A percentile compares a stretch with the other conserved stretches of the same genome.
phyloP scores from a whole-genome alignment of 1,140 invertebrate genomes.

The Bombyx mandarina region DNA sequence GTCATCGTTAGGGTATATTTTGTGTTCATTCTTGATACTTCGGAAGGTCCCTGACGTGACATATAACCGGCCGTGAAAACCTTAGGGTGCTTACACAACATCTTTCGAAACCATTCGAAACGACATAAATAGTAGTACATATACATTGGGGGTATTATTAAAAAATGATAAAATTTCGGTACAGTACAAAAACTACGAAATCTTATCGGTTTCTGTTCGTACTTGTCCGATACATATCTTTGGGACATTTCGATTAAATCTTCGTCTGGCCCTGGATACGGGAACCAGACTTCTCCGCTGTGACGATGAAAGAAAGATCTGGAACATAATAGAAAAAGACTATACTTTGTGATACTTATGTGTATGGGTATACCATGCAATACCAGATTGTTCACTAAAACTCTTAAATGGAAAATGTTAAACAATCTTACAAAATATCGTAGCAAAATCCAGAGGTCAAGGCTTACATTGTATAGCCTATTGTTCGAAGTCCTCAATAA shows the following conservation, averaged over 20 bases:
- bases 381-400: too few species aligned
- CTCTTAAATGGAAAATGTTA: too few species aligned
- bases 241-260: slow-evolving; percentile 85
- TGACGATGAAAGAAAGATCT: slow-evolving; percentile 76
- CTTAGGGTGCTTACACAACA: slow-evolving; percentile 76
- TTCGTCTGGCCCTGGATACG: slow-evolving; percentile 85
- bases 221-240: slow-evolving; percentile 78
- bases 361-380: too few species aligned
- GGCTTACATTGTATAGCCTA: too few species aligned
- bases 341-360: background rate
- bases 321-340: slow-evolving; percentile 9
- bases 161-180: slow-evolving; percentile 58
- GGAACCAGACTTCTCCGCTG: slow-evolving; percentile 77
- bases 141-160: slow-evolving; percentile 72
- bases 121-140: slow-evolving; percentile 78
- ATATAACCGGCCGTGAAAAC: slow-evolving; percentile 81
- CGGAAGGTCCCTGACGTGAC: slow-evolving; percentile 77
- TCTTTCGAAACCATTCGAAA: slow-evolving; percentile 65
- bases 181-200: slow-evolving; percentile 74
- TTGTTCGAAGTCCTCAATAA: too few species aligned
- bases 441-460: too few species aligned
- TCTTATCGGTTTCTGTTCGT: slow-evolving; percentile 78
- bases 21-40: slow-evolving; percentile 73
- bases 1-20: slow-evolving; percentile 79
- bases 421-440: too few species aligned